phyloP scores from a whole-genome alignment of 2,888 invertebrate genomes.

The Anaspis maculata region DNA sequence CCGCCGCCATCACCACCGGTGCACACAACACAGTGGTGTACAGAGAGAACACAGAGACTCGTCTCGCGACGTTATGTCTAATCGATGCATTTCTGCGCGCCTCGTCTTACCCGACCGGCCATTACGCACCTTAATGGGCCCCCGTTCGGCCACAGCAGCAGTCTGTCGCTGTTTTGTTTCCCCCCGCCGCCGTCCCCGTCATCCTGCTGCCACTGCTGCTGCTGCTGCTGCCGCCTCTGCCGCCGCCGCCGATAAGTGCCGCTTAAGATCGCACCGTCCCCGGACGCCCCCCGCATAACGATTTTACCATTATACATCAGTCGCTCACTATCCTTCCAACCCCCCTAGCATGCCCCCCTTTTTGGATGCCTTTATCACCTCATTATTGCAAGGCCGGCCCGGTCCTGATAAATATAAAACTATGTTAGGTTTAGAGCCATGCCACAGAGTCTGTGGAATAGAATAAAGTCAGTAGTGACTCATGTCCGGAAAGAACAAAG shows the following conservation, averaged over 20 bases:
- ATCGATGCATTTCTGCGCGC: slow-evolving; percentile 64
- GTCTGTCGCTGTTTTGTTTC: slow-evolving; percentile 34
- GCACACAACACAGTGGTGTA: slow-evolving; percentile 12
- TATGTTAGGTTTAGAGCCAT: too few species aligned
- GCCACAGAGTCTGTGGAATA: too few species aligned
- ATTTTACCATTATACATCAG: slow-evolving; percentile 29
- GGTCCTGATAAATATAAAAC: too few species aligned
- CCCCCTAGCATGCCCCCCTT: too few species aligned
- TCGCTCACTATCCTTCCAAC: too few species aligned
- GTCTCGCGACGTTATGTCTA: slow-evolving; percentile 52
- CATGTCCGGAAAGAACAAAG: too few species aligned
- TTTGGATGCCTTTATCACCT: slow-evolving; percentile 24
- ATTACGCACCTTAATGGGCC: slow-evolving; percentile 68
- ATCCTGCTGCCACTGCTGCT: slow-evolving; percentile 5
- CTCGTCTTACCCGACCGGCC: slow-evolving; percentile 57
- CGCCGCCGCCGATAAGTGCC: slow-evolving; percentile 30
- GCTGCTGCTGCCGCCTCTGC: slow-evolving; percentile 16
- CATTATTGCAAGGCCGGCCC: too few species aligned
- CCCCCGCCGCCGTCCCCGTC: slow-evolving; percentile 14
- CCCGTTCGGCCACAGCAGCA: slow-evolving; percentile 34
- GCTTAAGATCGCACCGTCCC: slow-evolving; percentile 29
- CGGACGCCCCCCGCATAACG: slow-evolving; percentile 19
- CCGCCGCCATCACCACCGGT: too few species aligned
- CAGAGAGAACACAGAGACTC: slow-evolving; percentile 15
- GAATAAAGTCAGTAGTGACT: too few species aligned